Percentiles rank a stretch among this genome's conserved stretches.
These are phyloP conservation scores for Myzus persicae DNA, from an alignment of 1,140 invertebrate genomes.

Conservation along the genomic window DNA sequence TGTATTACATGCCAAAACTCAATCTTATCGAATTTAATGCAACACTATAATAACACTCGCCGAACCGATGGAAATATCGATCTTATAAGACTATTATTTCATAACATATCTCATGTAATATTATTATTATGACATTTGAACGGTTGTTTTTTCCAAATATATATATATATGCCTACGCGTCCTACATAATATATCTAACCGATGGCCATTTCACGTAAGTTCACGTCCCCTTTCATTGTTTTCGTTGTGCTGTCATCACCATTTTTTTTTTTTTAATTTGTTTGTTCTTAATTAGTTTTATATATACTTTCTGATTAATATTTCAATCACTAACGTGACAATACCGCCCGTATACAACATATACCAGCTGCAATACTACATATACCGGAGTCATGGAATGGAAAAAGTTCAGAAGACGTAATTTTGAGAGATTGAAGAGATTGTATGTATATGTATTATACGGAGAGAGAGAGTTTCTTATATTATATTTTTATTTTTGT, in stretches of 20 bases:
- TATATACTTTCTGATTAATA: background rate
- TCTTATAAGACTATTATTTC: background rate
- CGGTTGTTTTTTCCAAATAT: background rate
- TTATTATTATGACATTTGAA: background rate
- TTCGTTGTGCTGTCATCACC: background rate
- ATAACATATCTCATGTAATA: background rate
- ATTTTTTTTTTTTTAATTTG: slow-evolving; percentile 16
- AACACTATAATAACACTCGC: background rate
- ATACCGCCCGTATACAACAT: background rate
- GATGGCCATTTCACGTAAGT: background rate
- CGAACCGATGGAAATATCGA: background rate
- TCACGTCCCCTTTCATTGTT: background rate
- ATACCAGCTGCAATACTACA: background rate
- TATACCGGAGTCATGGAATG: background rate
- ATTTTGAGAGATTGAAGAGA: slow-evolving; percentile 4
- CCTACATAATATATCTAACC: too few relatives aligned
- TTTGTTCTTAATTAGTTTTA: slow-evolving; percentile 10
- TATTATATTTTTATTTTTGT: slow-evolving; percentile 16
- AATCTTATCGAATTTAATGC: background rate
- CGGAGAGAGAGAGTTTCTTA: background rate
- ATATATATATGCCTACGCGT: background rate
- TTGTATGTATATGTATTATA: background rate
- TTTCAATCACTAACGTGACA: background rate
- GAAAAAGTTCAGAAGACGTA: background rate
- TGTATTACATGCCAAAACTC: background rate